These are phyloP conservation scores for Lobophora halterata DNA, from an alignment of 2,888 invertebrate genomes.

Conservation along the genomic window DNA sequence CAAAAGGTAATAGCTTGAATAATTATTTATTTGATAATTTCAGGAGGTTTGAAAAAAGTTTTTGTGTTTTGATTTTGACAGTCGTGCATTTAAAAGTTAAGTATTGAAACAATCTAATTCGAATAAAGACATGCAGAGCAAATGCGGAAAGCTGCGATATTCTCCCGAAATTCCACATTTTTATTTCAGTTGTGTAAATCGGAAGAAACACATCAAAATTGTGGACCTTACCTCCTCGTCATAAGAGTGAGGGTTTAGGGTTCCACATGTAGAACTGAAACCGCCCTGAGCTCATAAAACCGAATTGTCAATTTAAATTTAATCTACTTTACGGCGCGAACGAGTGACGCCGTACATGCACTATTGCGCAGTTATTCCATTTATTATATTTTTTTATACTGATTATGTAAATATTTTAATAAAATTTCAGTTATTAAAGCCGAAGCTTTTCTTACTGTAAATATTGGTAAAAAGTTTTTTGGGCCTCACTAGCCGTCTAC, in stretches of 20 bases:
- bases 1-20: too few relatives aligned
- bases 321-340: conserved; percentile 66
- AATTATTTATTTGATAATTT: too few relatives aligned
- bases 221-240: conserved; percentile 11
- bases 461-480: too few relatives aligned
- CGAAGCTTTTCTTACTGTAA: not conserved
- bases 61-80: too few relatives aligned
- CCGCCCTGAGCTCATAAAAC: conserved; percentile 59
- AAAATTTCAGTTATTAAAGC: conserved; percentile 5
- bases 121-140: conserved; percentile 29
- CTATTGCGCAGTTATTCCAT: conserved; percentile 52
- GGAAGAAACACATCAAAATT: conserved; percentile 4
- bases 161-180: conserved; percentile 40
- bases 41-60: too few relatives aligned
- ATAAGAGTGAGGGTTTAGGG: conserved; percentile 12
- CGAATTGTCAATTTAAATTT: conserved; percentile 76
- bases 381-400: conserved; percentile 46
- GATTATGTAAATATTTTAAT: conserved; percentile 33
- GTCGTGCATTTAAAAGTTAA: too few relatives aligned
- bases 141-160: conserved; percentile 34
- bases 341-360: conserved; percentile 53
- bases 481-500: too few relatives aligned
- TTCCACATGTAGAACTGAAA: conserved; percentile 33
- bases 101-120: conserved; percentile 12
- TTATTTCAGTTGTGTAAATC: conserved; percentile 25